Conservation (phyloP, 1,140 invertebrate species). For the Euwallacea fornicatus region DNA sequence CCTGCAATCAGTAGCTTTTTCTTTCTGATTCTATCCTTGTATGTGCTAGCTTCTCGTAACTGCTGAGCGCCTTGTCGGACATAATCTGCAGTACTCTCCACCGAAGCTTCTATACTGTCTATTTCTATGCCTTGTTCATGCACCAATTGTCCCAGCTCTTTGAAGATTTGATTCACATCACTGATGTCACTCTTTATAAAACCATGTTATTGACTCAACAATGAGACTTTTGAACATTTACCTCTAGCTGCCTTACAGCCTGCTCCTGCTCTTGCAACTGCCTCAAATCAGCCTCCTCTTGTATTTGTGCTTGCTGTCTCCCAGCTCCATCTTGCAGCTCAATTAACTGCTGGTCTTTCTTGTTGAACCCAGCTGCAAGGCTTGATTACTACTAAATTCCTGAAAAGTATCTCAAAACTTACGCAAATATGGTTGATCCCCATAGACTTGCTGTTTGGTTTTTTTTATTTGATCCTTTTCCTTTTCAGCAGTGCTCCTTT, state of each 20-base stretch:
- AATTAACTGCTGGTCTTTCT: conserved; percentile 63
- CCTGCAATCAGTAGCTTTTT: conserved; percentile 80
- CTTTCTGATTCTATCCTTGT: conserved; percentile 84
- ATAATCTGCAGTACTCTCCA: conserved; percentile 86
- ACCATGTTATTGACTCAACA: conserved; percentile 20
- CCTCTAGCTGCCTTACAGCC: conserved; percentile 87
- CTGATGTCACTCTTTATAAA: conserved; percentile 82
- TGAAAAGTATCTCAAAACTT: conserved; percentile 21
- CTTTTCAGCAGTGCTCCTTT: conserved; percentile 79
- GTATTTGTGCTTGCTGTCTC: conserved; percentile 70
- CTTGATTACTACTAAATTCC: neutral
- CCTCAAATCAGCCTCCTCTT: conserved; percentile 83
- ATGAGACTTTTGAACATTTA: conserved; percentile 52
- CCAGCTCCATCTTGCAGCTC: conserved; percentile 64
- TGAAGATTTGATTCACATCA: conserved; percentile 98
- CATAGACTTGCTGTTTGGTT: conserved; percentile 59
- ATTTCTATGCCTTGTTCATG: conserved; percentile 97
- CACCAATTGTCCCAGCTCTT: conserved; percentile 93
- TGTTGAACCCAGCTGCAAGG: conserved; percentile 52
- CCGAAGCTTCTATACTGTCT: conserved; percentile 95
- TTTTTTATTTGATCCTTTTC: conserved; percentile 79
- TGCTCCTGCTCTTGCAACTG: conserved; percentile 87
- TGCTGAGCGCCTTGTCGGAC: conserved; percentile 82
- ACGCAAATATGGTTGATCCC: conserved; percentile 45
- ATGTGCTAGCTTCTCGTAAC: conserved; percentile 77